Base-by-base conservation (phyloP, 2,888 invertebrate genomes). In the Smittia aterrima region DNA sequence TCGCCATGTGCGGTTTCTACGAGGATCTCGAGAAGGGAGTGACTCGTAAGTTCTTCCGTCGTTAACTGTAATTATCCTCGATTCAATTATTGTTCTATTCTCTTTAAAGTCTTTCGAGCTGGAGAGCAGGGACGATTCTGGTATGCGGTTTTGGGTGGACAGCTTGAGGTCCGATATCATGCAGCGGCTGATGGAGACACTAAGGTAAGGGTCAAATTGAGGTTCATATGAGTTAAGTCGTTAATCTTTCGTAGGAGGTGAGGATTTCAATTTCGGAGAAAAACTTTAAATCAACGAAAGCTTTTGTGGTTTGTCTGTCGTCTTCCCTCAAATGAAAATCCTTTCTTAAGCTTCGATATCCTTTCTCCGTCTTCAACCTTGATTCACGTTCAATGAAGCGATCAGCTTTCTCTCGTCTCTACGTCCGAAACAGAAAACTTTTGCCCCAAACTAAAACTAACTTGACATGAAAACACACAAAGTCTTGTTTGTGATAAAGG, bases 111-210 rank as follows among this genome's bases (percentile, higher is more conserved):
- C 79, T 91, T 90, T 82, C 87, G 90, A 41, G 90, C 91, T 82
- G 91, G 91, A 40, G 91, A 92, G 81, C 87, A 88, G 77, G 91
- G 91, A 70, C 89, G 90, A 77, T 91, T 90, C 82, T 92, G 92
- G 91, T 92, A 92, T 82, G 89, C 90, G 32, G 89, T 92, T 7
- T 83, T 92, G 77, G 87, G 89, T 18, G 92, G 92, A 27, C 87
- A 88, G 20, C 82, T 92, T 76, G 90, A 90, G 81, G 89, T 91
- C 58, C 86, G 88, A 77, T 85, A 89, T 76, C 84, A 85, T 78
- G 86, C 86, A 79, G 86, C 86, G 79, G 81, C 85, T 64, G 86
- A 87, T 77, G 79, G 85, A 77, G 87, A 87, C 76, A 80, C 83
- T 76, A 87, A 88, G 86, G 89, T 90, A 83, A 84, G 47, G 47